Evolutionary conservation across 2,113 vertebrate species (phyloP).

Genomic region (Scartelaos histophorus): DNA sequence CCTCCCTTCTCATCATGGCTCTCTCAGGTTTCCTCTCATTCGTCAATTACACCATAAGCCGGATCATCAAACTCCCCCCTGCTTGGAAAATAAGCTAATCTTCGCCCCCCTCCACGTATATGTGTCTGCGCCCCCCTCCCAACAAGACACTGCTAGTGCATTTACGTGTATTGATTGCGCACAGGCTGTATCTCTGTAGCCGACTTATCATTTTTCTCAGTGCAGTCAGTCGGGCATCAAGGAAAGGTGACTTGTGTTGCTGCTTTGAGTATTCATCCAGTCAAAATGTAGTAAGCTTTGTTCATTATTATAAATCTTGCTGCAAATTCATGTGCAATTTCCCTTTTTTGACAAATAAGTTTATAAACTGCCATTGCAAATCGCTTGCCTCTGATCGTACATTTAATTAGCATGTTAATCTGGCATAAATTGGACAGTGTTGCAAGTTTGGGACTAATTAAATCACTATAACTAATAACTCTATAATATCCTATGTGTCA

Average conservation of each 20-base stretch:
- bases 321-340: background rate
- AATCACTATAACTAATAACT: background rate
- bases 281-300: background rate
- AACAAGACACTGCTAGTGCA: slow-evolving; percentile 70
- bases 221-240: slow-evolving; percentile 45
- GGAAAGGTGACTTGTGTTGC: slow-evolving; percentile 31
- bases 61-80: slow-evolving; percentile 65
- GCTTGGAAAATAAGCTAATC: slow-evolving; percentile 73
- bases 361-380: too few species aligned
- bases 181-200: slow-evolving; percentile 65
- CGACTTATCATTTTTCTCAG: slow-evolving; percentile 68
- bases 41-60: slow-evolving; percentile 65
- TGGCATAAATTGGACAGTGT: background rate
- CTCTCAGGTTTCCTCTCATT: slow-evolving; percentile 59
- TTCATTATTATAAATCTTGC: background rate
- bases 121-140: slow-evolving; percentile 28
- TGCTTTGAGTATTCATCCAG: background rate
- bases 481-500: background rate
- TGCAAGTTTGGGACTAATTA: background rate
- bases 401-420: background rate
- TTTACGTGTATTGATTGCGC: slow-evolving; percentile 73
- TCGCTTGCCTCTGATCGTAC: background rate
- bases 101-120: slow-evolving; percentile 15
- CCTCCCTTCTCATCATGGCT: slow-evolving; percentile 49
- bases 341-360: too few species aligned